phyloP scores from a whole-genome alignment of 2,113 vertebrate genomes.

The Bettongia penicillata region DNA sequence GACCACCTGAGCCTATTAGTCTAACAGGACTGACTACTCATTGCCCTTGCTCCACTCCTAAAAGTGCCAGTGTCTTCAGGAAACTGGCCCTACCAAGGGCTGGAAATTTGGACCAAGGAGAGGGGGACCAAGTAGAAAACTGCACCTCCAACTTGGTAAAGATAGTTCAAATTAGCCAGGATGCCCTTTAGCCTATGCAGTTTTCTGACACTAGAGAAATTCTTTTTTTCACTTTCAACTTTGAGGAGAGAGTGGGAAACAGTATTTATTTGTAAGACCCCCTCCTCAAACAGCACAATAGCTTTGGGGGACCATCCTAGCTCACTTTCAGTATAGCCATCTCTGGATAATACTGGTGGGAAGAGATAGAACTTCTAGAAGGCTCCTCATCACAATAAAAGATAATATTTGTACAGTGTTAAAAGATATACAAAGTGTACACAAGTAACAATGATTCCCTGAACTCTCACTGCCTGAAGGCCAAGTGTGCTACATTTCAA shows the following conservation, averaged over 20 bases:
- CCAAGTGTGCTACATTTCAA: background rate
- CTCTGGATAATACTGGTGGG: background rate
- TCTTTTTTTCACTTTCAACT: background rate
- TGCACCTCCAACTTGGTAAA: background rate
- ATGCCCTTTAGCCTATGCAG: background rate
- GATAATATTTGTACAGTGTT: background rate
- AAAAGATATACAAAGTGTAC: background rate
- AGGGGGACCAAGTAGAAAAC: background rate
- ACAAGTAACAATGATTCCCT: background rate
- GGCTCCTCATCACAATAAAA: background rate
- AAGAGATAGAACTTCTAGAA: no score
- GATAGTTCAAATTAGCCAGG: background rate
- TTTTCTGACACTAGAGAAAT: background rate
- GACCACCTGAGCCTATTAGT: background rate
- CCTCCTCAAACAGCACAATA: background rate
- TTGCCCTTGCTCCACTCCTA: background rate
- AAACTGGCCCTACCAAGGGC: background rate
- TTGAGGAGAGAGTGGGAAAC: background rate
- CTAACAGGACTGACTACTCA: background rate
- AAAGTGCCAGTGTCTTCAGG: background rate
- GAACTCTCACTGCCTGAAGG: background rate
- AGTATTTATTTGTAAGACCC: background rate
- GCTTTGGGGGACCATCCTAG: background rate
- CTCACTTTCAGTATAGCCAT: background rate
- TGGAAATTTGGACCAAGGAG: background rate